phyloP scores from a whole-genome alignment of 2,113 vertebrate genomes.

The Melanocharis versteri region DNA sequence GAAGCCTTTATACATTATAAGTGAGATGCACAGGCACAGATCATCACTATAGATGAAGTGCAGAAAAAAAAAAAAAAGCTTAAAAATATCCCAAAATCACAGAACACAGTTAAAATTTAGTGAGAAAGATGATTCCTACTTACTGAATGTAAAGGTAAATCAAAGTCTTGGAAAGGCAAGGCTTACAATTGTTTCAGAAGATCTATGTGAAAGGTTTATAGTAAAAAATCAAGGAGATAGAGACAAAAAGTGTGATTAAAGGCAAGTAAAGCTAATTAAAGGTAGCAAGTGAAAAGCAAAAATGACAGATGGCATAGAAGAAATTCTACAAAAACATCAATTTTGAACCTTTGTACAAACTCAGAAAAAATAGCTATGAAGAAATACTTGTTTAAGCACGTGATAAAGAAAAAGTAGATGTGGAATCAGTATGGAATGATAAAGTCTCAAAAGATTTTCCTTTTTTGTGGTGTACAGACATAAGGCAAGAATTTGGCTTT shows the following conservation, averaged over 20 bases:
- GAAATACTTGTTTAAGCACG: background rate
- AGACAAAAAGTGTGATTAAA: background rate
- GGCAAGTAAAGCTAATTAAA: background rate
- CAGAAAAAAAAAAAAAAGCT: background rate
- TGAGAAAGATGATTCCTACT: background rate
- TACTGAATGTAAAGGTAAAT: background rate
- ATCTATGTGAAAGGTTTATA: background rate
- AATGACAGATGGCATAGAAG: background rate
- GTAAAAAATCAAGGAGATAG: background rate
- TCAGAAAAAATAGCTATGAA: background rate
- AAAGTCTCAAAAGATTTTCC: background rate
- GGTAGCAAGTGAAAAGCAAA: background rate
- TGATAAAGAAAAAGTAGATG: background rate
- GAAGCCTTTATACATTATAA: background rate
- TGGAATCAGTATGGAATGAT: background rate
- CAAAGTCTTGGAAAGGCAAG: background rate
- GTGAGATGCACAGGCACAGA: background rate
- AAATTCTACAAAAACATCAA: background rate
- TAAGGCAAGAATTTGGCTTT: background rate
- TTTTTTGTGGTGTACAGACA: background rate
- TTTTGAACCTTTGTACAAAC: background rate
- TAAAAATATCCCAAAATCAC: background rate
- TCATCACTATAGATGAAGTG: background rate
- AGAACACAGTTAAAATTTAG: background rate
- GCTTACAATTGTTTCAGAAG: background rate